A percentile compares a stretch with the other conserved stretches of the same genome.
Evolutionary conservation across 2,113 vertebrate genomes (phyloP).

Genomic region (Bubalus kerabau): DNA sequence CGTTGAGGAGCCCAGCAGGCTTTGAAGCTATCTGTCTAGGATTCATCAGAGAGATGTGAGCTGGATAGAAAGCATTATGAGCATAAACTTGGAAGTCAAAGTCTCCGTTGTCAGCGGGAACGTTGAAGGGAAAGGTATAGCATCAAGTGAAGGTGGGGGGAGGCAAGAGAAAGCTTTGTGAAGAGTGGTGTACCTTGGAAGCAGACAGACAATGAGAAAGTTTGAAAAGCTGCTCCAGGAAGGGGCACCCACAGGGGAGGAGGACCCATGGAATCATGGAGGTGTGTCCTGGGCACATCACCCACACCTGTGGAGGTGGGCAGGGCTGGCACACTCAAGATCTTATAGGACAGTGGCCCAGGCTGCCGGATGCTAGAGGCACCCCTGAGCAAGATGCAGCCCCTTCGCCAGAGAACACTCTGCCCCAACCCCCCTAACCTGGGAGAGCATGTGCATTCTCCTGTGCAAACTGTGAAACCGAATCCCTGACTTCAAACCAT

Average conservation of each 20-base stretch:
- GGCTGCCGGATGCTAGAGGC: fast-evolving
- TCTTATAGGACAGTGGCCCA: fast-evolving
- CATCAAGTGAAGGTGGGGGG: fast-evolving
- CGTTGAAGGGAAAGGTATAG: too few species aligned
- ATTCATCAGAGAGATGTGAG: neutral
- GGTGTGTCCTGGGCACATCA: neutral
- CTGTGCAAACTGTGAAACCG: neutral
- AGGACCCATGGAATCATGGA: neutral
- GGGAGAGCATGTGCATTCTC: fast-evolving
- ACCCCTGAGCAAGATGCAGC: fast-evolving
- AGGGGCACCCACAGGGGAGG: fast-evolving
- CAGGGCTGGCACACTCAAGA: neutral
- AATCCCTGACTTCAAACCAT: neutral
- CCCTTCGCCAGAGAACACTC: neutral
- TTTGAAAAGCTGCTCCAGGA: neutral
- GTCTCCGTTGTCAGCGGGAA: neutral
- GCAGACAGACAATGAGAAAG: fast-evolving
- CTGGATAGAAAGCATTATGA: neutral
- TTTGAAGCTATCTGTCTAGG: too few species aligned
- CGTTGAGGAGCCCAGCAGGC: fast-evolving
- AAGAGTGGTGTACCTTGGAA: neutral
- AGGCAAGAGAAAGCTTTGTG: fast-evolving
- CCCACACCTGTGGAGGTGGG: fast-evolving
- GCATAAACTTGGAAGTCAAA: neutral
- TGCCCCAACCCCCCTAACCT: fast-evolving